Evolutionary conservation across 2,797 vertebrate genomes (phyloP).

Genomic region (Acrocephalus scirpaceus): DNA sequence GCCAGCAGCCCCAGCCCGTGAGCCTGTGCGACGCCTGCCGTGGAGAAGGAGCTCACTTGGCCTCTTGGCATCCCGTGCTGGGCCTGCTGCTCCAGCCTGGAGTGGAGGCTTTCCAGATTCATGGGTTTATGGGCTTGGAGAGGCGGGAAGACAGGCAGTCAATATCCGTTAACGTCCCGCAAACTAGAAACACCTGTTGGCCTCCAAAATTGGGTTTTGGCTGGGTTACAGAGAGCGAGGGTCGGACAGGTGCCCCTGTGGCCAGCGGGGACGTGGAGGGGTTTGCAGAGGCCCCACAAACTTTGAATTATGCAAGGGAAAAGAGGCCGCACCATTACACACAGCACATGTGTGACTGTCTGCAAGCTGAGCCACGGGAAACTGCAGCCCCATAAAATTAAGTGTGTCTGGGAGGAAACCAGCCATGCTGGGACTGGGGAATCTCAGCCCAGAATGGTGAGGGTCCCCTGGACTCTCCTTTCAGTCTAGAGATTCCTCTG

Average conservation of each 20-base stretch:
- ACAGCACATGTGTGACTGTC: not conserved
- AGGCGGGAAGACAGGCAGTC: not conserved
- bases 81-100: not conserved
- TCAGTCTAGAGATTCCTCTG: not conserved
- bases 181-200: slow-evolving; percentile 41
- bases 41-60: not conserved
- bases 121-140: not conserved
- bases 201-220: not conserved
- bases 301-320: not conserved
- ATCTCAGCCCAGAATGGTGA: not conserved
- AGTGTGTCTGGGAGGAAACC: not conserved
- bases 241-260: not conserved
- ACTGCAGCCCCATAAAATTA: not conserved
- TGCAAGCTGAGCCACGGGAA: not conserved
- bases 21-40: not conserved
- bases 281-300: not conserved
- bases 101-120: not conserved
- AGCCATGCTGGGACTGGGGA: not conserved
- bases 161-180: not conserved
- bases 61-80: not conserved
- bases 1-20: not conserved
- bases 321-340: accelerated
- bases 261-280: accelerated
- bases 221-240: not conserved
- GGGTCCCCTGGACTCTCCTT: not conserved